These are phyloP conservation scores for Epirrita christyi DNA, from an alignment of 2,888 invertebrate species.

Conservation along the genomic window DNA sequence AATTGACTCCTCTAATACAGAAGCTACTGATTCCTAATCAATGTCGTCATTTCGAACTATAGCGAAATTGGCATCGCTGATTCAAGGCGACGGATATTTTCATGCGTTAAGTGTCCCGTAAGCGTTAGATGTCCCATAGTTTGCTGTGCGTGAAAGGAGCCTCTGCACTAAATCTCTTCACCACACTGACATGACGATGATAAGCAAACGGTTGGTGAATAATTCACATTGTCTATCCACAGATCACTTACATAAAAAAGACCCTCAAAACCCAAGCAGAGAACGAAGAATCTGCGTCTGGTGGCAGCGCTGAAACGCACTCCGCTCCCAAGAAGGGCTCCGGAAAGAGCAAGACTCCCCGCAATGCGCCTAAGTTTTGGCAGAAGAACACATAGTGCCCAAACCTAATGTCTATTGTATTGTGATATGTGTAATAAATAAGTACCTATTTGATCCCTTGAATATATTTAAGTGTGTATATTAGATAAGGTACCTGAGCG, in stretches of 20 bases:
- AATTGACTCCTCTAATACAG: too few species aligned
- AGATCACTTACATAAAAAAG: constrained; percentile 95
- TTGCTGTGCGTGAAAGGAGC: too few species aligned
- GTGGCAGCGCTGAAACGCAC: constrained; percentile 83
- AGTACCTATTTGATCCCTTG: constrained; percentile 12
- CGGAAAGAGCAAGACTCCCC: constrained; percentile 87
- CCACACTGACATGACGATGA: too few species aligned
- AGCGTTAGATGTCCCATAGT: too few species aligned
- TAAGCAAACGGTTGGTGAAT: constrained; percentile 89
- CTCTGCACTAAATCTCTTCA: too few species aligned
- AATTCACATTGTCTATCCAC: constrained; percentile 35
- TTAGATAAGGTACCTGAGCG: too few species aligned
- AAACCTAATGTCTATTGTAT: constrained; percentile 20
- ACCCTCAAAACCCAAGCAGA: constrained; percentile 93
- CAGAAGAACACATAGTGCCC: constrained; percentile 78
- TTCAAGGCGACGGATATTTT: too few species aligned
- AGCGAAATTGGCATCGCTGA: too few species aligned
- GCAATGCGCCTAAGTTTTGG: constrained; percentile 89
- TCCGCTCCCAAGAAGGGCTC: constrained; percentile 91
- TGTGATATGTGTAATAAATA: constrained; percentile 38
- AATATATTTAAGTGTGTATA: neutral
- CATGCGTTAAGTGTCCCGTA: too few species aligned
- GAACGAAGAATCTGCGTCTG: constrained; percentile 93
- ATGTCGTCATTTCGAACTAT: too few species aligned
- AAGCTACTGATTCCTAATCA: too few species aligned